Conservation (phyloP, 1,140 invertebrate species). For the Harlomillsia oculata region DNA sequence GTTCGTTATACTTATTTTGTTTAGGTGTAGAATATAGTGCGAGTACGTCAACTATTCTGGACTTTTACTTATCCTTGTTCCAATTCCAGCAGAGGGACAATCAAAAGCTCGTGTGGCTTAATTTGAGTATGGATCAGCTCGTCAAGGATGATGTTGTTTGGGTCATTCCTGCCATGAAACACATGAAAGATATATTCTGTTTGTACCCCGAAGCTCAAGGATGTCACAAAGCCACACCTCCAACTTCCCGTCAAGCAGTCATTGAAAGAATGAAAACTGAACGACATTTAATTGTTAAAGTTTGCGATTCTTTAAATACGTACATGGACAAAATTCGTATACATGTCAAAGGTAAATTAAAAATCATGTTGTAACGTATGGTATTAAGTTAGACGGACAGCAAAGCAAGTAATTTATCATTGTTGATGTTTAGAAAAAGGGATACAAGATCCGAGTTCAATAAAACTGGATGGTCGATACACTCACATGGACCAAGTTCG, state of each 20-base stretch:
- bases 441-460: constrained; percentile 66
- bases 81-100: constrained; percentile 73
- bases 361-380: constrained; percentile 2
- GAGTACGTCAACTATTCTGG: not conserved
- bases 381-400: not conserved
- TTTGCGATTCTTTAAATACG: constrained; percentile 80
- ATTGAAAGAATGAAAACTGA: constrained; percentile 85
- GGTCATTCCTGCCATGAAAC: constrained; percentile 88
- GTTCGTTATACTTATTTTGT: constrained; percentile 37
- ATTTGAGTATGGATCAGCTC: constrained; percentile 89
- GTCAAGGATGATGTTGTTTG: constrained; percentile 70
- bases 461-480: constrained; percentile 79
- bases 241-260: constrained; percentile 58
- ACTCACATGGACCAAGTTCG: constrained; percentile 87
- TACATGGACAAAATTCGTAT: constrained; percentile 81
- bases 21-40: not conserved
- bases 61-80: not conserved
- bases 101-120: constrained; percentile 90
- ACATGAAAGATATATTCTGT: constrained; percentile 91
- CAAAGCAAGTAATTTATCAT: not conserved
- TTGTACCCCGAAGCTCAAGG: constrained; percentile 71
- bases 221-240: constrained; percentile 52
- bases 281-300: constrained; percentile 84
- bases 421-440: constrained; percentile 49
- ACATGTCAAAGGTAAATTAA: constrained; percentile 51